Evolutionary conservation across 2,888 invertebrate species (phyloP).

Genomic region (Cantharis rufa): DNA sequence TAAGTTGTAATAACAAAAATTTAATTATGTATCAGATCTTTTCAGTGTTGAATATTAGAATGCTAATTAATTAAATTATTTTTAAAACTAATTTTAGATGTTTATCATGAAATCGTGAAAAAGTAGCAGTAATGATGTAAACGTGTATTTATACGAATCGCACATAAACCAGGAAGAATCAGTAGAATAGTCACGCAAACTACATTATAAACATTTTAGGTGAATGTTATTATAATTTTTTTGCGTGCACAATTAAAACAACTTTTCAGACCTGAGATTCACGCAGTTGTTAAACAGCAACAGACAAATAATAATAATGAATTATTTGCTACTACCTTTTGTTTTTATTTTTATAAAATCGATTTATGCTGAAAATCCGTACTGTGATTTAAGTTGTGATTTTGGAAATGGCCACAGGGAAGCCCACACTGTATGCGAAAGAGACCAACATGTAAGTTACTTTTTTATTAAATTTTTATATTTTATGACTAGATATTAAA

Average conservation of each 20-base stretch:
- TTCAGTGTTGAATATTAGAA: background rate
- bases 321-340: background rate
- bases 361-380: slow-evolving; percentile 10
- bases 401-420: slow-evolving; percentile 5
- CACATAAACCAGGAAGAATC: background rate
- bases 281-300: background rate
- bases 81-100: background rate
- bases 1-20: background rate
- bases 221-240: background rate
- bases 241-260: background rate
- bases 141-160: background rate
- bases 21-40: background rate
- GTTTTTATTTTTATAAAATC: background rate
- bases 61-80: background rate
- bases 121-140: background rate
- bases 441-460: slow-evolving; percentile 6
- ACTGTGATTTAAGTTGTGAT: slow-evolving; percentile 18
- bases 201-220: background rate
- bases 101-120: background rate
- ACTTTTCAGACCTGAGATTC: background rate
- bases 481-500: too few relatives aligned
- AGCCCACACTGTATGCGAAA: slow-evolving; percentile 15
- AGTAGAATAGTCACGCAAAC: background rate
- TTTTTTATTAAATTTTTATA: background rate
- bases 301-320: background rate